These are phyloP conservation scores for Cacoxenus indagator DNA, from an alignment of 2,888 invertebrate species.

Conservation along the genomic window DNA sequence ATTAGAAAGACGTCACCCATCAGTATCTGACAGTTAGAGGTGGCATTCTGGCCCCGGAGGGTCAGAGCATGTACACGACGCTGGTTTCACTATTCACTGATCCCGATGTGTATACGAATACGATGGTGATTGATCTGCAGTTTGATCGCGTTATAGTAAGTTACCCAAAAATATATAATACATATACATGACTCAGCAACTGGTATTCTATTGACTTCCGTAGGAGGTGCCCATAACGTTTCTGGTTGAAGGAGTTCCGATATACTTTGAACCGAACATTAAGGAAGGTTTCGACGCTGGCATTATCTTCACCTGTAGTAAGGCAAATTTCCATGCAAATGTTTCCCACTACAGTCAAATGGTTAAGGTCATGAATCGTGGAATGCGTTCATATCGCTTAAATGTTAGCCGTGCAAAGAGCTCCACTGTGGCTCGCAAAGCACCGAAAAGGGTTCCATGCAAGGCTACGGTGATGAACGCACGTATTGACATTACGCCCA, in stretches of 20 bases:
- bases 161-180: background rate
- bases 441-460: slow-evolving; percentile 18
- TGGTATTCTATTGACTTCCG: background rate
- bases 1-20: slow-evolving; percentile 40
- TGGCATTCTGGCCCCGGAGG: slow-evolving; percentile 49
- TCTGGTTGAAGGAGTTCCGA: slow-evolving; percentile 59
- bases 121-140: slow-evolving; percentile 48
- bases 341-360: slow-evolving; percentile 39
- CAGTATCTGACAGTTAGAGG: slow-evolving; percentile 55
- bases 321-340: slow-evolving; percentile 38
- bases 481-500: slow-evolving; percentile 53
- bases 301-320: slow-evolving; percentile 46
- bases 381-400: slow-evolving; percentile 56
- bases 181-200: background rate
- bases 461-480: slow-evolving; percentile 35
- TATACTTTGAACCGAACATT: slow-evolving; percentile 59
- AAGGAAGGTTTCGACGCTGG: slow-evolving; percentile 53
- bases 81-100: slow-evolving; percentile 52
- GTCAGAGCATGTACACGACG: slow-evolving; percentile 56
- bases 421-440: slow-evolving; percentile 16
- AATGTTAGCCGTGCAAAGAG: slow-evolving; percentile 47
- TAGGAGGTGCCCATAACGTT: slow-evolving; percentile 58
- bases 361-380: slow-evolving; percentile 55
- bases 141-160: slow-evolving; percentile 48
- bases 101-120: slow-evolving; percentile 59